phyloP scores from a whole-genome alignment of 2,113 vertebrate species.

The Platysternon megacephalum region DNA sequence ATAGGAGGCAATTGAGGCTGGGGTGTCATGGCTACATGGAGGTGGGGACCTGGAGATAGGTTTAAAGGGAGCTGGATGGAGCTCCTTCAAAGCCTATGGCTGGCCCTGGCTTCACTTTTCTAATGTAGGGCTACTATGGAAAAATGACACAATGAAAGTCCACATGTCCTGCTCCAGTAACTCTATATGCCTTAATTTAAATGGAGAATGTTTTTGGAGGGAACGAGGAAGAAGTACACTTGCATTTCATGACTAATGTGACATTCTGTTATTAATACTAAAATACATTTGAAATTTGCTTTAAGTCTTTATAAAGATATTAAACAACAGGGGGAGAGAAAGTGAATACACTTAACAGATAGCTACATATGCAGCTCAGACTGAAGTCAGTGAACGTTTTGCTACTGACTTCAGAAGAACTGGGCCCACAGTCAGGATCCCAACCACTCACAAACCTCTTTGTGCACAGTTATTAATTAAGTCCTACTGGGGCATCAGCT shows the following conservation, averaged over 20 bases:
- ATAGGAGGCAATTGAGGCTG: accelerated
- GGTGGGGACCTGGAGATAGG: accelerated
- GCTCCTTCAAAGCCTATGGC: accelerated
- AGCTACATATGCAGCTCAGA: background rate
- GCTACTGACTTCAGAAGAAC: accelerated
- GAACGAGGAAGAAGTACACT: background rate
- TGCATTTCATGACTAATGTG: background rate
- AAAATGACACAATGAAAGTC: background rate
- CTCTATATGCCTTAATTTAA: background rate
- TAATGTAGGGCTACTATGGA: background rate
- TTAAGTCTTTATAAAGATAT: background rate
- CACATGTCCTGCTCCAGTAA: background rate
- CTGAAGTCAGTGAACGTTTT: background rate
- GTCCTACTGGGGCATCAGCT: accelerated
- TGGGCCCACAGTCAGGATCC: background rate
- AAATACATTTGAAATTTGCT: background rate
- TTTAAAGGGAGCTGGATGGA: accelerated
- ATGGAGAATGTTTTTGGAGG: accelerated
- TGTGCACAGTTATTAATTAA: background rate
- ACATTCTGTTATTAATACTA: background rate
- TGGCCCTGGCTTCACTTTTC: background rate
- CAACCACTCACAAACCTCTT: background rate
- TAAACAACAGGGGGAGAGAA: background rate
- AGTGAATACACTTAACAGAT: background rate
- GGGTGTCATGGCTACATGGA: accelerated